A percentile compares a stretch with the other conserved stretches of the same genome.
Conservation (phyloP, 1,140 invertebrate species). For the Bombus vancouverensis region DNA sequence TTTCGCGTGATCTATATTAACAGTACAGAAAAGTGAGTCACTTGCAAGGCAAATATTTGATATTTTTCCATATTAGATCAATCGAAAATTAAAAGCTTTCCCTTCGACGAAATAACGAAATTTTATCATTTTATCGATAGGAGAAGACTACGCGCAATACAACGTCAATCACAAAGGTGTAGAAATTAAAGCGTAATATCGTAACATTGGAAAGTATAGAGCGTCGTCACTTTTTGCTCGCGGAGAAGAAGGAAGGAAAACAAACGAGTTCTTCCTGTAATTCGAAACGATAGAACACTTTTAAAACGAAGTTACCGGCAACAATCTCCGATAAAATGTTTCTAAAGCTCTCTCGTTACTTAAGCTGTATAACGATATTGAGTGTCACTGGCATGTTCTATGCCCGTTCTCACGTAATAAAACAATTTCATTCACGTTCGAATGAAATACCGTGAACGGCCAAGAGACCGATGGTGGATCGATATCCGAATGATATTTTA, state of each 20-base stretch:
- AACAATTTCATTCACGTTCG: constrained; percentile 49
- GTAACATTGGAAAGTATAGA: background rate
- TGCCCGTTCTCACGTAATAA: constrained; percentile 8
- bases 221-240: background rate
- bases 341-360: constrained; percentile 33
- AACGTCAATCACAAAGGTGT: background rate
- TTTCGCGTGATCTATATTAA: too few species aligned
- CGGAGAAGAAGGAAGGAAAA: background rate
- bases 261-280: background rate
- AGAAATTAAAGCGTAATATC: constrained; percentile 5
- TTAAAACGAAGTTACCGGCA: constrained; percentile 17
- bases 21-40: too few species aligned
- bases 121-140: too few species aligned
- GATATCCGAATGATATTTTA: background rate
- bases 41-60: too few species aligned
- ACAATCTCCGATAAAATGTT: constrained; percentile 31
- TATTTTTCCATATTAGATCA: too few species aligned
- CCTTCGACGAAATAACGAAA: too few species aligned
- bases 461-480: background rate
- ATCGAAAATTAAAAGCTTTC: too few species aligned
- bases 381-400: background rate
- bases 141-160: too few species aligned
- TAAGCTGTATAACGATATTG: constrained; percentile 18
- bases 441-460: background rate
- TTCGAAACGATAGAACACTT: constrained; percentile 10